phyloP scores from a whole-genome alignment of 2,113 vertebrate genomes.

The Mus spicilegus region DNA sequence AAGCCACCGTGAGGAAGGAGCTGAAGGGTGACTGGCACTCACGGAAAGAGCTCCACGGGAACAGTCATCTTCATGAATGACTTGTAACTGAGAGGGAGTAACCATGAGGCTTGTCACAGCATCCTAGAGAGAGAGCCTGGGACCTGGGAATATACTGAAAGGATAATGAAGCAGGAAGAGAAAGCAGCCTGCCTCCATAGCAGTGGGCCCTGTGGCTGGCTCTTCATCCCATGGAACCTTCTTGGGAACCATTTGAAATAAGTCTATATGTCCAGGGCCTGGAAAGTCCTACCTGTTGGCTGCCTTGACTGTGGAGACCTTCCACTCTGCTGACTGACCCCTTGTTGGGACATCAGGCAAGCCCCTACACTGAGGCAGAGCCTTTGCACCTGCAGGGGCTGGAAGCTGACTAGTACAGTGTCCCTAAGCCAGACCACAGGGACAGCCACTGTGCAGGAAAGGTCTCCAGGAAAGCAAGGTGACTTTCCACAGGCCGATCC shows the following conservation, averaged over 20 bases:
- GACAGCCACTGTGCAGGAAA: neutral
- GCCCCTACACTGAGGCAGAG: neutral
- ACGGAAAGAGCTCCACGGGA: neutral
- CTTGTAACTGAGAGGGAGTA: neutral
- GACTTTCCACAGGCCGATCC: neutral
- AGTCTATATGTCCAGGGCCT: neutral
- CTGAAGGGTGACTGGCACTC: neutral
- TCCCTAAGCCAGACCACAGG: neutral
- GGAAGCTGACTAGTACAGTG: neutral
- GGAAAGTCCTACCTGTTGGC: neutral
- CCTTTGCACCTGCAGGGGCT: neutral
- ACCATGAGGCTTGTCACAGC: neutral
- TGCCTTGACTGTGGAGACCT: neutral
- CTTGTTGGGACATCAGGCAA: neutral
- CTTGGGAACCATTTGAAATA: neutral
- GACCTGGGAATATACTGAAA: neutral
- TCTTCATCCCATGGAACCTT: neutral
- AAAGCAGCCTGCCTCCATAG: neutral
- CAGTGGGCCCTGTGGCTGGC: neutral
- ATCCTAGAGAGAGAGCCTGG: neutral
- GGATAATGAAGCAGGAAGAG: neutral
- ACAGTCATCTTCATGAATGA: neutral
- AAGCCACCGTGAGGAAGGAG: neutral
- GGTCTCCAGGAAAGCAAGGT: neutral
- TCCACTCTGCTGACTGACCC: neutral